Evolutionary conservation across 2,113 vertebrate species (phyloP), one percentile per base, ranked within the genome.

Genomic region (Nycticryphes semicollaris): DNA sequence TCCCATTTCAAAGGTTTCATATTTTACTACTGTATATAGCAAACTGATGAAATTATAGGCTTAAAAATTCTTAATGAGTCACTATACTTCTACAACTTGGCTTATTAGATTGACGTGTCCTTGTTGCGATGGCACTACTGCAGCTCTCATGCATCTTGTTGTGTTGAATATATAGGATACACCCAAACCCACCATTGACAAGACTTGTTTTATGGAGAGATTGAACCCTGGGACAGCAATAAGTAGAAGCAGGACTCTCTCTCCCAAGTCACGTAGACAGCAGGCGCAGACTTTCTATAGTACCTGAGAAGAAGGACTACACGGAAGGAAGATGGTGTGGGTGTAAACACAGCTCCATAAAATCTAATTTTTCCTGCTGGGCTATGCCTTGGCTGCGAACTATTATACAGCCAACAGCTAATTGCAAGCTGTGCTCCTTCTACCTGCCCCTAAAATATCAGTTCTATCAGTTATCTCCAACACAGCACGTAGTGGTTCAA

Each of bases 401-500:
- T 45, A 15, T 57, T 76, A 20, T 37, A 43, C 6, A 79, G 23
- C 9, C 35, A 91, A 59, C 4, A 89, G 14, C 22, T 47, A 73
- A 9, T 3, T 88, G 9, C 68, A 72, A 21, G 33, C 11, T 69
- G 30, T 35, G 24, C 5, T 83, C 16, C n/a, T 73, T 48, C 21
- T 57, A 87, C 8, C 41, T 54, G 33, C 3, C 28, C 21, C 45
- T 41, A 50, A 87, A 89, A 70, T 53, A 54, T 25, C 21, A 66
- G 16, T 30, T 80, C 8, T 21, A 22, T 74, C 41, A 17, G 4
- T 56, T 0, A 56, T 80, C 80, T 90, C 22, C 56, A 84, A 63
- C 54, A 28, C 1, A 6, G 63, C 25, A 74, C 13, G 7, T 7
- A 35, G 14, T 0, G 0, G 5, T 3, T 28, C 14, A 51, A 63